Evolutionary conservation across 2,113 vertebrate species (phyloP).

Genomic region (Brachypteracias leptosomus): DNA sequence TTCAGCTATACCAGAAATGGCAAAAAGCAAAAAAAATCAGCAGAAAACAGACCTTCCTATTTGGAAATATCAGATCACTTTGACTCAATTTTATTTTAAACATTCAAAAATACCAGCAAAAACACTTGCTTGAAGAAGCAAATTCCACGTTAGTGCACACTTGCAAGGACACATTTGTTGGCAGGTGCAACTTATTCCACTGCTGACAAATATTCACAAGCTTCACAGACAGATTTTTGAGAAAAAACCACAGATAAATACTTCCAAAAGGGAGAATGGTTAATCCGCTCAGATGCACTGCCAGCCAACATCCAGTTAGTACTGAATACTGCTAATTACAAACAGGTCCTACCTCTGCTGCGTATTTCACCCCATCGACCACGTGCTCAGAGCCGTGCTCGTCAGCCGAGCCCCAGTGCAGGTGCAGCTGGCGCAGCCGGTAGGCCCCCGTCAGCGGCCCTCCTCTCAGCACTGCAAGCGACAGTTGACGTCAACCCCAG

Average conservation of each 20-base stretch:
- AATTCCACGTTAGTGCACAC: background rate
- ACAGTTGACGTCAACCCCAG: constrained; percentile 5
- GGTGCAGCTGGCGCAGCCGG: constrained; percentile 92
- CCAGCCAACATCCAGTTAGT: background rate
- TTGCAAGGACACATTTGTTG: background rate
- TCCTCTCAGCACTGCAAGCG: constrained; percentile 81
- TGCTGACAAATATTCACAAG: background rate
- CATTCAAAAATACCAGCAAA: background rate
- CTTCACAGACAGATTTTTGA: background rate
- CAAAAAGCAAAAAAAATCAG: background rate
- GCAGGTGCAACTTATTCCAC: background rate
- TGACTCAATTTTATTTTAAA: background rate
- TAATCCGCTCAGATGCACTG: background rate
- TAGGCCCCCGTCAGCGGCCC: constrained; percentile 86
- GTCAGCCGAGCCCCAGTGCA: constrained; percentile 91
- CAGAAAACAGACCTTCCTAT: background rate
- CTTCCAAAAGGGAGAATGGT: background rate
- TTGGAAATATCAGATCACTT: background rate
- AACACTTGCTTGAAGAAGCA: background rate
- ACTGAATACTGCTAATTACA: background rate
- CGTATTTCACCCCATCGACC: constrained; percentile 82
- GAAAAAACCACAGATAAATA: background rate
- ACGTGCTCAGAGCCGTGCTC: constrained; percentile 90
- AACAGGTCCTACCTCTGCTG: constrained; percentile 83
- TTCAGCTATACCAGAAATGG: background rate